phyloP scores from a whole-genome alignment of 1,140 invertebrate genomes.

The Aphis gossypii region DNA sequence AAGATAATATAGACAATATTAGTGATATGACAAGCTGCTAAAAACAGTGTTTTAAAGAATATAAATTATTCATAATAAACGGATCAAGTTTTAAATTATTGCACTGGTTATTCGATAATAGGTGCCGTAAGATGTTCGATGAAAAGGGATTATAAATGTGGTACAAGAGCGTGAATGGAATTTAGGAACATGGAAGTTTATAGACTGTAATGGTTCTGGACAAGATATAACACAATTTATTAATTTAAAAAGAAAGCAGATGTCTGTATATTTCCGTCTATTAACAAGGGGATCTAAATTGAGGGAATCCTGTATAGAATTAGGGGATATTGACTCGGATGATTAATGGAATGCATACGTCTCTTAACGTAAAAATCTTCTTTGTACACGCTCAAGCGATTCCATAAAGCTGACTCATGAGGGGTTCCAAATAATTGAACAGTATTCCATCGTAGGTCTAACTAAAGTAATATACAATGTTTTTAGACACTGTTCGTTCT shows the following conservation, averaged over 20 bases:
- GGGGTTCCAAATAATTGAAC: too few species aligned
- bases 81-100: constrained; percentile 15
- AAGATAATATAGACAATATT: constrained; percentile 28
- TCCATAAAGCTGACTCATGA: too few species aligned
- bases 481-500: too few species aligned
- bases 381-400: not conserved
- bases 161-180: constrained; percentile 27
- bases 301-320: constrained; percentile 23
- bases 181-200: constrained; percentile 28
- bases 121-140: constrained; percentile 10
- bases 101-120: constrained; percentile 25
- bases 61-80: constrained; percentile 34
- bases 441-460: too few species aligned
- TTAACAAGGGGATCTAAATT: constrained; percentile 35
- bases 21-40: not conserved
- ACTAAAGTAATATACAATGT: too few species aligned
- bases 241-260: constrained; percentile 19
- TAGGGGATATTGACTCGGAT: not conserved
- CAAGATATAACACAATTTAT: constrained; percentile 17
- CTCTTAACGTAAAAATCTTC: constrained; percentile 13
- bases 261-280: constrained; percentile 15
- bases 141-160: constrained; percentile 33
- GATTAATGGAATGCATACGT: not conserved
- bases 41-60: constrained; percentile 31
- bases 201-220: constrained; percentile 31